Conservation (phyloP, 35 echinoderm and acorn worm genomes). For the Stichopus chloronotus region DNA sequence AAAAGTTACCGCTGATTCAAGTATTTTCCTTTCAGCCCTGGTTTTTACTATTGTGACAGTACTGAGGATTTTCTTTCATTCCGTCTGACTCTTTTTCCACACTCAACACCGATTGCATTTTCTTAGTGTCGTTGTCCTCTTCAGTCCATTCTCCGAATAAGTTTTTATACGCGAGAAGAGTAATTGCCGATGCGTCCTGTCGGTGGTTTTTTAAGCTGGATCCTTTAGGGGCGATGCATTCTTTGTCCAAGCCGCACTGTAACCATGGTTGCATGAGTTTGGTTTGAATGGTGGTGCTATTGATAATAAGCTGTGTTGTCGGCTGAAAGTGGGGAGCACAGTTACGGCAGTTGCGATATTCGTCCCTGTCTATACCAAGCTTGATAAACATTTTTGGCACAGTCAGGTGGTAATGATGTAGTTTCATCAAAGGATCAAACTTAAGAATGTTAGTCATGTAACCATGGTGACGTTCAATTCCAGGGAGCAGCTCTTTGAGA, state of each 20-base stretch:
- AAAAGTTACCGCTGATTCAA: no score
- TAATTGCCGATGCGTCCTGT: slow-evolving; percentile 68
- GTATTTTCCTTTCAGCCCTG: no score
- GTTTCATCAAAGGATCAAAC: slow-evolving; percentile 52
- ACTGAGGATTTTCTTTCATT: not conserved
- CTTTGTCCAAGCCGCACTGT: slow-evolving; percentile 51
- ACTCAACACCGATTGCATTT: not conserved
- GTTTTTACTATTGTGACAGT: not conserved
- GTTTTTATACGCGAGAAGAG: slow-evolving; percentile 70
- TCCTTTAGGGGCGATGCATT: slow-evolving; percentile 64
- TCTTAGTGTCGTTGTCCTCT: slow-evolving; percentile 52
- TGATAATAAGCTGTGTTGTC: slow-evolving; percentile 66
- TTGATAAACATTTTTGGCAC: slow-evolving; percentile 51
- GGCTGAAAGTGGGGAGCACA: slow-evolving; percentile 57
- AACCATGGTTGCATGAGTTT: slow-evolving; percentile 70
- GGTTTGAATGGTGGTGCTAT: slow-evolving; percentile 66
- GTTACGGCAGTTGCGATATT: slow-evolving; percentile 52
- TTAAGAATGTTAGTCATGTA: slow-evolving; percentile 58
- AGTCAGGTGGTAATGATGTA: slow-evolving; percentile 53
- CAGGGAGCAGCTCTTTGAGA: slow-evolving; percentile 58
- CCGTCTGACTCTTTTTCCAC: slow-evolving; percentile 7
- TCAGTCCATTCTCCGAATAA: slow-evolving; percentile 56
- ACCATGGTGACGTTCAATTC: slow-evolving; percentile 67
- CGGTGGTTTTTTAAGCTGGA: slow-evolving; percentile 51
- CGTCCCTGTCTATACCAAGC: slow-evolving; percentile 51